A percentile compares a stretch with the other conserved stretches of the same genome.
Conservation (phyloP, 2,888 invertebrate species). For the Drosophila mulleri region DNA sequence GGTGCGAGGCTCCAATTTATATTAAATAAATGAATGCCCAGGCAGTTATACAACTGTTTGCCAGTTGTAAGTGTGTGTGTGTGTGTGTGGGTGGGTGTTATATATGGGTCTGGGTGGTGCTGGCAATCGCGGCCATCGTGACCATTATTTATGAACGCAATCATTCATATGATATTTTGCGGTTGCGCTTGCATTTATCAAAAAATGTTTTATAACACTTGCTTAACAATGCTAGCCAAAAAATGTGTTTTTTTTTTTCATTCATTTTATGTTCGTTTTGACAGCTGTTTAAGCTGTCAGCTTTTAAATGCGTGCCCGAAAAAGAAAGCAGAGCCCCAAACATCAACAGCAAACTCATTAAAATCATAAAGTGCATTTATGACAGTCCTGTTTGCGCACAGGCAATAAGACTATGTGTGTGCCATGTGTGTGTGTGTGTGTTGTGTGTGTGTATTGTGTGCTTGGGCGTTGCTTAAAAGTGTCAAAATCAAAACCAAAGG, state of each 20-base stretch:
- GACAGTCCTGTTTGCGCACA: slow-evolving; percentile 71
- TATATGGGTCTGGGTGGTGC: neutral
- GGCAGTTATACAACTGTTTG: slow-evolving; percentile 3
- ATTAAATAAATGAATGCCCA: slow-evolving; percentile 4
- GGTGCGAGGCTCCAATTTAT: slow-evolving; percentile 36
- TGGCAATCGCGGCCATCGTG: slow-evolving; percentile 33
- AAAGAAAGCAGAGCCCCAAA: slow-evolving; percentile 29
- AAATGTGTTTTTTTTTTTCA: slow-evolving; percentile 12
- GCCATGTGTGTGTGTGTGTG: neutral
- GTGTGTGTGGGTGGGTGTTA: neutral
- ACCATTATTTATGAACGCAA: slow-evolving; percentile 77
- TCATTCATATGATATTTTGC: slow-evolving; percentile 80
- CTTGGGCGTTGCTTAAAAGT: slow-evolving; percentile 59
- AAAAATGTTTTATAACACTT: slow-evolving; percentile 79
- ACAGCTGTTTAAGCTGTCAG: slow-evolving; percentile 44
- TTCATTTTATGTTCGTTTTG: slow-evolving; percentile 40
- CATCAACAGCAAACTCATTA: slow-evolving; percentile 80
- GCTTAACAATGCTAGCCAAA: slow-evolving; percentile 52
- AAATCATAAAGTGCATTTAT: slow-evolving; percentile 81
- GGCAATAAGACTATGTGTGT: slow-evolving; percentile 65
- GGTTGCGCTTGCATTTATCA: slow-evolving; percentile 76
- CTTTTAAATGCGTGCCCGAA: slow-evolving; percentile 22
- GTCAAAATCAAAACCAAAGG: slow-evolving; percentile 77
- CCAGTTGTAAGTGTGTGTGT: neutral
- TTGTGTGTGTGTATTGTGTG: neutral